Evolutionary conservation across 2,888 invertebrate genomes (phyloP), one percentile per base, ranked within the genome.

Genomic region (Tenthredo livida): DNA sequence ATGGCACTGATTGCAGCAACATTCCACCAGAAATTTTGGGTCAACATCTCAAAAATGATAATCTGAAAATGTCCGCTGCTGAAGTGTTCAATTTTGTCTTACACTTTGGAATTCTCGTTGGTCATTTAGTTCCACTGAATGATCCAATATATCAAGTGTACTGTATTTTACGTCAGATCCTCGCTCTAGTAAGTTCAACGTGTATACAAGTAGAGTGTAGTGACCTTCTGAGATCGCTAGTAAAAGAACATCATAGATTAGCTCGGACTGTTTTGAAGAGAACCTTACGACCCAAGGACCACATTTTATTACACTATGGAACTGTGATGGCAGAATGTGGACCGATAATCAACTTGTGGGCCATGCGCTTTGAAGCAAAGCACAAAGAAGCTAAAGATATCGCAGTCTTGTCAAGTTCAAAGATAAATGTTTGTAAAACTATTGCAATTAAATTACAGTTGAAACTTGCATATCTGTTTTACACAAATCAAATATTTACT

Each of bases 121-220:
- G 87, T 40, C 84, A 87, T 73, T 61, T 73, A 58, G 61, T 88
- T 12, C 84, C 85, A 25, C 33, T 82, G 83, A 40, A 86, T 58
- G 83, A 87, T 77, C 50, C 43, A 12, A 85, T 86, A 3, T 87
- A 86, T 86, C 10, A 65, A 21, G 84, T 88, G 58, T 85, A 85
- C 85, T 78, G 83, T 21, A 65, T 61, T 17, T 40, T 87, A 61
- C 58, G 84, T 15, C 47, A 87, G 84, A 86, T 88, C 9, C 17
- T 87, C 33, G 50, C 47, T 37, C 15, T 86, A 10, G 25, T 86
- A 25, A 84, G 84, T 17, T 25, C 82, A 21, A 47, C 86, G 7
- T 84, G 17, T 12, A 77, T 86, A 3, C 84, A 86, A 73, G 82
- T 33, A 84, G 80, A 84, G 9, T 73, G 58, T 75, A 29, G 12